Base-by-base conservation (phyloP, 2,888 invertebrate species). In the Anthrax anthrax region DNA sequence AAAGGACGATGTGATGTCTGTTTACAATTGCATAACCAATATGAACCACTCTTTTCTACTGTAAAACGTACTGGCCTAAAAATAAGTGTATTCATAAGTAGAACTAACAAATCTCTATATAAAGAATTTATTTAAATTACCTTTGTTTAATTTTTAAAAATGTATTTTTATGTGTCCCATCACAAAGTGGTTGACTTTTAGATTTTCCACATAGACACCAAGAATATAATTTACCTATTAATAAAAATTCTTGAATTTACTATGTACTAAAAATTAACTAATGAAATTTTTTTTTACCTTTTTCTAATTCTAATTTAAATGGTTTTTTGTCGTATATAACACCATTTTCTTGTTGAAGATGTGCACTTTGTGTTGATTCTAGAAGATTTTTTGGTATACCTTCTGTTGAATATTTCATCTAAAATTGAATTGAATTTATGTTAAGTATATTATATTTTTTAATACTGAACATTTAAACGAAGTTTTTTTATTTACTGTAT, bases 21-120 rank as follows among this genome's bases (percentile, higher is more conserved):
- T 67, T 98, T 98, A 64, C 98, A 98, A 63, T 91, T 91, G 64
- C 98, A 98, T n/a, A 98, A 70, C 87, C 91, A 94, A 63, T 94
- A 95, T 17, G 90, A 87, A 57, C 88, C 89, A 0, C 84, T 82
- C 70, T 92, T 84, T 43, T 80, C 78, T 2, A 96, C 92, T 54
- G 74, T 72, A 61, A 96, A 95, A 49, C 75, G 70, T 5, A 95
- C 70, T 0, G 97, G 97, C 53, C 80, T 81, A 65, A 38, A 70
- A 69, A 44, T 23, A 23, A 6, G 8, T 6, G 8, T 23, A 37
- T 47, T 69, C 13, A 42, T 38, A 17, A 13, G 46, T 32, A n/a
- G 44, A 49, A 48, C 17, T 43, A 37, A 8, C 19, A 4, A 40
- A 40, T 18, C 4, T 27, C 3, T 37, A n/a, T n/a, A n/a, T n/a